A percentile compares a stretch with the other conserved stretches of the same genome.
phyloP scores from a whole-genome alignment of 2,888 invertebrate genomes.

The Tachina fera region DNA sequence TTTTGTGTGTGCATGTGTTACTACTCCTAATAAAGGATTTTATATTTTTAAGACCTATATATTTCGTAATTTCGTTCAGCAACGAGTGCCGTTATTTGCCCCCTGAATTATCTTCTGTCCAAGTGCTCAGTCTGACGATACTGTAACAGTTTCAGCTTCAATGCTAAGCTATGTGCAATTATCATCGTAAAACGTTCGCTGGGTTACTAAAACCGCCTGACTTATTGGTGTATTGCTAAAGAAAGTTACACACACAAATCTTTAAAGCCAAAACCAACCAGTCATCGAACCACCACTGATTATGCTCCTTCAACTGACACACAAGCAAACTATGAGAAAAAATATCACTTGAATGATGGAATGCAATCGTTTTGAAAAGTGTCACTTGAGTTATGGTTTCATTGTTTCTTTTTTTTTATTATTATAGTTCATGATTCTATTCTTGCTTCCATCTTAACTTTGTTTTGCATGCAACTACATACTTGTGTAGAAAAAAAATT shows the following conservation, averaged over 20 bases:
- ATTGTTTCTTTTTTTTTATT: slow-evolving; percentile 75
- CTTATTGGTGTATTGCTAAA: slow-evolving; percentile 22
- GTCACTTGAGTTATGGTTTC: slow-evolving; percentile 82
- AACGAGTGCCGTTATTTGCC: no score
- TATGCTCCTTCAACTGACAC: slow-evolving; percentile 6
- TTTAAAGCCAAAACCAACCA: slow-evolving; percentile 15
- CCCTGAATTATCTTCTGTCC: no score
- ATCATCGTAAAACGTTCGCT: not conserved
- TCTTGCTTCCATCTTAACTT: slow-evolving; percentile 4
- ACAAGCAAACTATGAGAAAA: slow-evolving; percentile 41
- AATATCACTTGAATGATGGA: slow-evolving; percentile 77
- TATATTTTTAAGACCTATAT: no score
- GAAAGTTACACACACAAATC: slow-evolving; percentile 49
- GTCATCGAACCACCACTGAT: slow-evolving; percentile 3
- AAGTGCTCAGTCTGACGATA: no score
- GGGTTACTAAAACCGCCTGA: not conserved
- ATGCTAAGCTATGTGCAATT: not conserved
- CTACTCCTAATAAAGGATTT: no score
- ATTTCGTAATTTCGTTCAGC: no score
- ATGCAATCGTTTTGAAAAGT: slow-evolving; percentile 82
- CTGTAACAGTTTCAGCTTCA: no score
- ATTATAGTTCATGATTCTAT: slow-evolving; percentile 40
- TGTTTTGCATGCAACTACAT: slow-evolving; percentile 20
- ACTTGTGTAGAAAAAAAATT: not conserved
- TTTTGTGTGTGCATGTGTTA: no score